Evolutionary conservation across 2,888 invertebrate species (phyloP).

Genomic region (Acanthosepion esculentum): DNA sequence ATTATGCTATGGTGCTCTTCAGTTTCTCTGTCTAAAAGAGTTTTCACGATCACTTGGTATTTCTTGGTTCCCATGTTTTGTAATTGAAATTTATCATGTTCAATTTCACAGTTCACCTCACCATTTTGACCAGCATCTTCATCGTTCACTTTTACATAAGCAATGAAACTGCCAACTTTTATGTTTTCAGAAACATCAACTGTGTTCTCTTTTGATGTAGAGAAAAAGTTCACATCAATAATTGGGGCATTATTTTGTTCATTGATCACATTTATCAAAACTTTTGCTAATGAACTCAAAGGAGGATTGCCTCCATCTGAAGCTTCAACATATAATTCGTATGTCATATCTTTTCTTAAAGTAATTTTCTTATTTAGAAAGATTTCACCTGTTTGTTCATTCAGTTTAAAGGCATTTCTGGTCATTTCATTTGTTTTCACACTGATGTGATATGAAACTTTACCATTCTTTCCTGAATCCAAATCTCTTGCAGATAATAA

Average conservation of each 20-base stretch:
- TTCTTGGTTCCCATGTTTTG: background rate
- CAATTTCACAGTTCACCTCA: slow-evolving; percentile 20
- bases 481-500: background rate
- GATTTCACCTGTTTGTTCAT: background rate
- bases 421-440: background rate
- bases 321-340: background rate
- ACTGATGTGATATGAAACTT: background rate
- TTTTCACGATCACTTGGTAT: background rate
- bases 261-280: background rate
- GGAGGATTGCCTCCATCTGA: background rate
- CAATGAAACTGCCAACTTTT: slow-evolving; percentile 1
- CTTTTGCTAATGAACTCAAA: background rate
- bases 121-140: background rate
- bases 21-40: background rate
- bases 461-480: background rate
- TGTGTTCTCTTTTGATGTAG: background rate
- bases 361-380: background rate
- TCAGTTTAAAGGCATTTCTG: background rate
- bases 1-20: slow-evolving; percentile 11
- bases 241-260: slow-evolving; percentile 15
- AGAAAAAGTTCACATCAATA: background rate
- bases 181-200: slow-evolving; percentile 33
- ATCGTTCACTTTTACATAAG: background rate
- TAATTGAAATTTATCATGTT: background rate
- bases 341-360: background rate